A percentile compares a stretch with the other conserved stretches of the same genome.
Evolutionary conservation across 1,140 invertebrate species (phyloP).

Genomic region (Campoletis sonorensis): DNA sequence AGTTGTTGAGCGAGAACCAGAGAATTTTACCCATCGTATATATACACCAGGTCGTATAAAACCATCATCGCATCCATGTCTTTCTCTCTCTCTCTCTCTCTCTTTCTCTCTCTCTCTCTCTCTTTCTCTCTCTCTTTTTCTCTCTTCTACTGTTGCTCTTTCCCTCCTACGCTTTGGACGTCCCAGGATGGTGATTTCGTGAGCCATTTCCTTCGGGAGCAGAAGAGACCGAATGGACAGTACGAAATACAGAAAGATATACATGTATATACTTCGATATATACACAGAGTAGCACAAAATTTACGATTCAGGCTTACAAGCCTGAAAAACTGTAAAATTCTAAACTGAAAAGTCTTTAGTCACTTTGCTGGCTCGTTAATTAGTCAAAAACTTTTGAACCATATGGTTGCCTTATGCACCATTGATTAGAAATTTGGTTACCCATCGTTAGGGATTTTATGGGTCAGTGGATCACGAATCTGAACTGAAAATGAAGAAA

Average conservation of each 20-base stretch:
- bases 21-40: conserved; percentile 18
- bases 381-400: too few relatives aligned
- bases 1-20: conserved; percentile 51
- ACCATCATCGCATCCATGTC: not conserved
- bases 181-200: conserved; percentile 52
- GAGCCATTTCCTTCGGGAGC: conserved; percentile 56
- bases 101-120: too few relatives aligned
- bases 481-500: too few relatives aligned
- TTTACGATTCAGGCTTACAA: too few relatives aligned
- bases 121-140: conserved; percentile 23
- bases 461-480: too few relatives aligned
- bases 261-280: not conserved
- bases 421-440: too few relatives aligned
- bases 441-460: too few relatives aligned
- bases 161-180: conserved; percentile 6
- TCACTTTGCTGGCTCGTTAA: too few relatives aligned
- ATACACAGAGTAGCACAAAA: too few relatives aligned
- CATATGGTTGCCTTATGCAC: too few relatives aligned
- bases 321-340: too few relatives aligned
- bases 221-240: conserved; percentile 31
- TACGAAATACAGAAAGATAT: not conserved
- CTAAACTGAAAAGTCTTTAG: too few relatives aligned
- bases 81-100: not conserved
- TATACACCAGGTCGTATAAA: not conserved
- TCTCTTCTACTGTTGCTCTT: not conserved